These are phyloP conservation scores for Pangasius djambal DNA, from an alignment of 2,797 vertebrate species.

Conservation along the genomic window DNA sequence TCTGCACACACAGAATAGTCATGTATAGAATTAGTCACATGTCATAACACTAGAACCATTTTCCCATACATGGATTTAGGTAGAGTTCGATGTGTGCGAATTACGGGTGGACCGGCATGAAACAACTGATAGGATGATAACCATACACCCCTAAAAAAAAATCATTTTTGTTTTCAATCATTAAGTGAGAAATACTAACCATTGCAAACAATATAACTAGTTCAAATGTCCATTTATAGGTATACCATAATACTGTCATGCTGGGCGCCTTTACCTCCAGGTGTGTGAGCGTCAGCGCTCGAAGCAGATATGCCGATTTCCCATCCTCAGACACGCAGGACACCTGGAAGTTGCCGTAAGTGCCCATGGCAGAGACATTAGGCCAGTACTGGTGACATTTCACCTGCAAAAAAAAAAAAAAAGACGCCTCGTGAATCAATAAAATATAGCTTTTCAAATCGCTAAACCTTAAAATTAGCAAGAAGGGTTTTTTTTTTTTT, in stretches of 20 bases:
- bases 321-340: constrained; percentile 94
- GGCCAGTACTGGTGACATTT: constrained; percentile 99
- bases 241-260: background rate
- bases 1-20: constrained; percentile 59
- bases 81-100: background rate
- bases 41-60: background rate
- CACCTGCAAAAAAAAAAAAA: constrained; percentile 75
- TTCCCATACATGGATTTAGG: background rate
- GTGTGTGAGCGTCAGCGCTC: constrained; percentile 90
- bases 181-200: background rate
- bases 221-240: background rate
- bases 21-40: background rate
- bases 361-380: constrained; percentile 83
- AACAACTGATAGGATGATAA: background rate
- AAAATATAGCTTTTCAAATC: background rate
- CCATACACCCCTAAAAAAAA: too few relatives aligned
- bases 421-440: background rate
- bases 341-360: constrained; percentile 89
- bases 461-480: background rate
- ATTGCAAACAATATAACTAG: background rate
- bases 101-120: background rate
- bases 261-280: constrained; percentile 77
- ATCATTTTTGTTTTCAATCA: background rate
- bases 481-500: background rate
- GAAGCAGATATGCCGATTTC: constrained; percentile 91